Percentiles rank a stretch among this genome's conserved stretches.
These are phyloP conservation scores for Tethea ocularis DNA, from an alignment of 2,888 invertebrate genomes.

Conservation along the genomic window DNA sequence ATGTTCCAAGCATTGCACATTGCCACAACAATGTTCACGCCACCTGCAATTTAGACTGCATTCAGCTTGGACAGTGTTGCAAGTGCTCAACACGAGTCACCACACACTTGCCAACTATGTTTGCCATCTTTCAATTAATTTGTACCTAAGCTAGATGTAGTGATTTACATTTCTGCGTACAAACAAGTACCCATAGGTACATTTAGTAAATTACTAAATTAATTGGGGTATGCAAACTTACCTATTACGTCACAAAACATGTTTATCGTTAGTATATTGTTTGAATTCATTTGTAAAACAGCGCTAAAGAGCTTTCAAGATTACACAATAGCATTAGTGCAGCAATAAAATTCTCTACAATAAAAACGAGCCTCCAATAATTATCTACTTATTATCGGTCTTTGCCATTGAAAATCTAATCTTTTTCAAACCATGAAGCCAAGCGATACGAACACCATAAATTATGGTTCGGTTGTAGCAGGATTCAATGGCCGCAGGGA, in stretches of 20 bases:
- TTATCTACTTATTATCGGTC: too few relatives aligned
- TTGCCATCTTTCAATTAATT: background rate
- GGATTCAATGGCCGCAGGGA: too few relatives aligned
- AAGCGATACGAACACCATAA: too few relatives aligned
- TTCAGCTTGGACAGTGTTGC: background rate
- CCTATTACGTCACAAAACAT: background rate
- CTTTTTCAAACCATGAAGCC: too few relatives aligned
- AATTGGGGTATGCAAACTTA: background rate
- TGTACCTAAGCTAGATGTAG: background rate
- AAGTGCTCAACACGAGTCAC: slow-evolving; percentile 4
- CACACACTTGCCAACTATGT: background rate
- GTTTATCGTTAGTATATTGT: background rate
- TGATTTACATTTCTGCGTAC: background rate
- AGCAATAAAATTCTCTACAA: too few relatives aligned
- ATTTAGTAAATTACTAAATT: background rate
- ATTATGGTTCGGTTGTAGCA: too few relatives aligned
- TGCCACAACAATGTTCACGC: slow-evolving; percentile 8
- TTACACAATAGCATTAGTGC: too few relatives aligned
- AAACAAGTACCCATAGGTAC: background rate
- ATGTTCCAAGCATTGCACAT: background rate
- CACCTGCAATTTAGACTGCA: slow-evolving; percentile 1
- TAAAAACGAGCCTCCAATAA: too few relatives aligned
- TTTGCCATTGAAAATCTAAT: too few relatives aligned
- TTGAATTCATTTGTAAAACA: too few relatives aligned
- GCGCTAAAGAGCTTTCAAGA: too few relatives aligned